These are phyloP conservation scores for Phalanger gymnotis DNA, from an alignment of 2,797 vertebrate species.

Conservation along the genomic window DNA sequence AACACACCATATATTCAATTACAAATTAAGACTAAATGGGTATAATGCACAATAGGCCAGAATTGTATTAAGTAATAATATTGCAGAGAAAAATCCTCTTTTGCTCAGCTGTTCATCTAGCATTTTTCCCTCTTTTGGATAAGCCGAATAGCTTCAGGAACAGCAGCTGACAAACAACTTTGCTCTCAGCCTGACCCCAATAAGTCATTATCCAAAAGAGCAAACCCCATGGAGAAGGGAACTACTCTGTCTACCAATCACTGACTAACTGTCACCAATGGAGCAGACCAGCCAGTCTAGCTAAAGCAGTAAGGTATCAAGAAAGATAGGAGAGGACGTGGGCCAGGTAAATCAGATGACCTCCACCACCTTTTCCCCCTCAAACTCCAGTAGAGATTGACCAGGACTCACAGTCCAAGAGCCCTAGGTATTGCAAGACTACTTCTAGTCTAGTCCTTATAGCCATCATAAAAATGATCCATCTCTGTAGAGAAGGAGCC, in stretches of 20 bases:
- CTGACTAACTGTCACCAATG: neutral
- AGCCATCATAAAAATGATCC: no score
- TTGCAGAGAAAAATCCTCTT: neutral
- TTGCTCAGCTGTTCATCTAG: neutral
- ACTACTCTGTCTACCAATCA: neutral
- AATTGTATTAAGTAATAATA: neutral
- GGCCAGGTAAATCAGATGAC: neutral
- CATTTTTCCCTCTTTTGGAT: neutral
- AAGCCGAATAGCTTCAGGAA: neutral
- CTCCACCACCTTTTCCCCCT: neutral
- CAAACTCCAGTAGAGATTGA: neutral
- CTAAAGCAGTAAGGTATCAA: no score
- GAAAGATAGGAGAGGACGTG: neutral
- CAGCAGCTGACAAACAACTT: neutral
- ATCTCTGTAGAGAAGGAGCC: neutral
- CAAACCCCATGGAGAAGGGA: neutral
- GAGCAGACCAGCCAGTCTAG: neutral
- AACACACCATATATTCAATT: neutral
- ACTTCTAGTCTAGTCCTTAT: neutral
- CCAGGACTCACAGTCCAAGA: neutral
- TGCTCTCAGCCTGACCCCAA: neutral
- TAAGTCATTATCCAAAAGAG: neutral
- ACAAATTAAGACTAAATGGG: neutral
- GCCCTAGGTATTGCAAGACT: neutral
- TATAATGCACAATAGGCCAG: neutral